These are phyloP conservation scores for Doryteuthis pealeii DNA, from an alignment of 1,140 invertebrate species.

Conservation along the genomic window DNA sequence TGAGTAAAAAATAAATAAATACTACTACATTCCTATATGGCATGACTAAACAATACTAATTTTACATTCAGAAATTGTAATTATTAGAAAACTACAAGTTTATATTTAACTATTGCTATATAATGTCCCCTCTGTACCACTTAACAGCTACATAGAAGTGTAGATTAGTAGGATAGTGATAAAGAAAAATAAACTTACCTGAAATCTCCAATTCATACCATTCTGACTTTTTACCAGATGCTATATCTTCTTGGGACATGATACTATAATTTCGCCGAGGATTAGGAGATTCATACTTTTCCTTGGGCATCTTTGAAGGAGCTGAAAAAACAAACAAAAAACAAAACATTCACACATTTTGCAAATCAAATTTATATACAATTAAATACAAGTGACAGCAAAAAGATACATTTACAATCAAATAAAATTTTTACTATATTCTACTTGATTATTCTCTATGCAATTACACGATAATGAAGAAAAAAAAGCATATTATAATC, in stretches of 20 bases:
- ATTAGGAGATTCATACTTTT: slow-evolving; percentile 54
- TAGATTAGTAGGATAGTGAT: no score
- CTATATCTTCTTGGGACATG: slow-evolving; percentile 88
- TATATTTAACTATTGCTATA: no score
- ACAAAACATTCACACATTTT: no score
- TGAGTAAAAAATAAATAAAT: no score
- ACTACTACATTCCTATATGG: no score
- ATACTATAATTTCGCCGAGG: slow-evolving; percentile 80
- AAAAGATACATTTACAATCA: background rate
- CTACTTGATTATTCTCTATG: background rate
- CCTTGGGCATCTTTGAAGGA: slow-evolving; percentile 49
- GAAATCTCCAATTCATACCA: slow-evolving; percentile 61
- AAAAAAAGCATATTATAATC: no score
- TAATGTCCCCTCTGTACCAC: no score
- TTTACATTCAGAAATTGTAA: no score
- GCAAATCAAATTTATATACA: background rate
- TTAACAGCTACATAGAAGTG: no score
- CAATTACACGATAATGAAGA: no score
- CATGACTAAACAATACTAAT: no score
- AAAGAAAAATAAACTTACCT: slow-evolving; percentile 45
- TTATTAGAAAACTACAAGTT: no score
- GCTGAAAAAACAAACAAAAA: slow-evolving; percentile 20
- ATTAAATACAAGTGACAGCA: background rate
- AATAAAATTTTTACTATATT: background rate
- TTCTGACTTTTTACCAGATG: slow-evolving; percentile 85